These are phyloP conservation scores for Phymastichus coffea DNA, from an alignment of 1,140 invertebrate genomes.

Conservation along the genomic window DNA sequence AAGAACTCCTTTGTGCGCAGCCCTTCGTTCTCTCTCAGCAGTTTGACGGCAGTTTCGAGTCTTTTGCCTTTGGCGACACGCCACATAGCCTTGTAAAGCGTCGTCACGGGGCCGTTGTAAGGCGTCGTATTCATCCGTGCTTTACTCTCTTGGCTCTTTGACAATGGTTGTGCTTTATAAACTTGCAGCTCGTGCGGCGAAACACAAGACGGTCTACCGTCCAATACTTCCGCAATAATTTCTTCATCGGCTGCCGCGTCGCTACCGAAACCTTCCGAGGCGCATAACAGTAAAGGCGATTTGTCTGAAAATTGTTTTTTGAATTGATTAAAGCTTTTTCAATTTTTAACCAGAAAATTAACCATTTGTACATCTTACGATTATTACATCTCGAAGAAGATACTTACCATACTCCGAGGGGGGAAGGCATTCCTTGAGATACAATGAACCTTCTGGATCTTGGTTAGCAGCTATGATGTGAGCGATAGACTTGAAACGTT, in stretches of 20 bases:
- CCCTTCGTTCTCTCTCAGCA: conserved; percentile 65
- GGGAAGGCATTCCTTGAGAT: conserved; percentile 73
- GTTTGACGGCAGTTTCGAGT: conserved; percentile 73
- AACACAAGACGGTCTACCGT: conserved; percentile 48
- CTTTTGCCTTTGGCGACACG: conserved; percentile 67
- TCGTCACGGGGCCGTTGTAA: conserved; percentile 36
- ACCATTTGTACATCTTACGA: neutral
- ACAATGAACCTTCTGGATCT: conserved; percentile 60
- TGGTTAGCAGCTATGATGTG: conserved; percentile 65
- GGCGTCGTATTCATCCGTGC: conserved; percentile 20
- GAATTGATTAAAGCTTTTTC: neutral
- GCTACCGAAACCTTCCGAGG: conserved; percentile 43
- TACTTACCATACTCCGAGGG: conserved; percentile 80
- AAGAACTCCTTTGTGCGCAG: conserved; percentile 68
- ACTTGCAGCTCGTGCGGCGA: conserved; percentile 48
- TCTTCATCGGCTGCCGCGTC: conserved; percentile 50
- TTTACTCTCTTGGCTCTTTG: conserved; percentile 35
- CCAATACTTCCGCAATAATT: conserved; percentile 42
- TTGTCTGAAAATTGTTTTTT: conserved; percentile 61
- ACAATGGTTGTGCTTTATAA: conserved; percentile 47
- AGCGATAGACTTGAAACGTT: conserved; percentile 62
- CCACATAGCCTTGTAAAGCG: conserved; percentile 49
- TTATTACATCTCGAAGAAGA: too few relatives aligned
- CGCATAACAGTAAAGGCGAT: conserved; percentile 72
- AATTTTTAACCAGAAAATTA: neutral